Base-by-base conservation (phyloP, 2,888 invertebrate genomes). In the Zaprionus bogoriensis region DNA sequence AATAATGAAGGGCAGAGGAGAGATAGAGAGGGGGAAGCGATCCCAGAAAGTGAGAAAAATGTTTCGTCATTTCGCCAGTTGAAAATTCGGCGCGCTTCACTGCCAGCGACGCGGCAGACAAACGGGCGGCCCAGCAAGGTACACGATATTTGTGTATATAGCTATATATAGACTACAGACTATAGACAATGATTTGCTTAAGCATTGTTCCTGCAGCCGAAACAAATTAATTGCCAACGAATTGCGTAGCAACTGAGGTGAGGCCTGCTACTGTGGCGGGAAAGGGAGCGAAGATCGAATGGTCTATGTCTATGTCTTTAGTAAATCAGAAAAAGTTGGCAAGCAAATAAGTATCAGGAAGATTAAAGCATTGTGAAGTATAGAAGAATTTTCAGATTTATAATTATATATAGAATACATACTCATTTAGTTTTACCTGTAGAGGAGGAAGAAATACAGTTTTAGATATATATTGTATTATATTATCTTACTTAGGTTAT, bases 61-160 rank as follows among this genome's bases (percentile, higher is more conserved):
- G 77, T 77, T 74, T 82, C 79, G 79, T 82, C 83, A 87, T 87
- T 87, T 84, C 63, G 74, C 64, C 66, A 59, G 62, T 36, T 54
- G 39, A 39, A 52, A 28, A 63, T 61, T 71, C 59, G 67, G 57
- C 74, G 46, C 63, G 68, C 60, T 73, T 79, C 70, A 60, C n/a
- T n/a, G n/a, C n/a, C n/a, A n/a, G n/a, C n/a, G n/a, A 60, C 47
- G 32, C 39, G 59, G 62, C 51, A 74, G 74, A 74, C 74, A 74
- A 41, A 44, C 63, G 4, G 73, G 75, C 73, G 66, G 45, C 75
- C 1, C 66, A 45, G 45, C 32, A 22, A 39, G 22, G 12, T 58
- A 10, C 22, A 28, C 38, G 20, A 5, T 19, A 47, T 47, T 48
- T 45, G 32, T 39, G 7, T 38, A 19, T 38, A 12, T 14, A 5